Evolutionary conservation across 2,888 invertebrate genomes (phyloP).

Genomic region (Drosophila mulleri): DNA sequence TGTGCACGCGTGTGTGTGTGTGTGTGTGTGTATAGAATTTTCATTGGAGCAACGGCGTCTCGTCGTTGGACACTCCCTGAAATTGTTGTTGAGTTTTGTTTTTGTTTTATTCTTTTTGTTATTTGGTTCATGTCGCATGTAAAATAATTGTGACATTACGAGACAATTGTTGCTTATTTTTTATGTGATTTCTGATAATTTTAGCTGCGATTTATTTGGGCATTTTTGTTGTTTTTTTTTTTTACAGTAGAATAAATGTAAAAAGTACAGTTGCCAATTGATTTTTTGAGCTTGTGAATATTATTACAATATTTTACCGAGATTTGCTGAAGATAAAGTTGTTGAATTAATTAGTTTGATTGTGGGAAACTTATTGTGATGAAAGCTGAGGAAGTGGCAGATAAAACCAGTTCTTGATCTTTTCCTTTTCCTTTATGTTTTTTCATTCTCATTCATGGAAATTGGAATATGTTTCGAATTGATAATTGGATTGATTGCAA

Average conservation of each 20-base stretch:
- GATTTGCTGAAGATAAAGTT: neutral
- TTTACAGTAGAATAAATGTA: neutral
- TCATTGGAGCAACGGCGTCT: conserved; percentile 52
- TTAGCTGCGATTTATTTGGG: conserved; percentile 43
- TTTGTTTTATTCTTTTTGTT: conserved; percentile 30
- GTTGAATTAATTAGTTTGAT: conserved; percentile 17
- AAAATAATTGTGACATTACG: conserved; percentile 68
- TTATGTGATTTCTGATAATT: conserved; percentile 25
- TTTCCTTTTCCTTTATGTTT: neutral
- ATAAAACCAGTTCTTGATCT: neutral
- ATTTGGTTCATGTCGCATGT: conserved; percentile 74
- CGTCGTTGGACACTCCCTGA: conserved; percentile 60
- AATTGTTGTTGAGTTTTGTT: conserved; percentile 24
- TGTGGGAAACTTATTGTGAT: conserved; percentile 15
- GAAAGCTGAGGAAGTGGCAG: neutral
- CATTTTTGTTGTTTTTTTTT: conserved; percentile 16
- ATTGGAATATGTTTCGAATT: neutral
- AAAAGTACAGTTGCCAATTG: neutral
- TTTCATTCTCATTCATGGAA: neutral
- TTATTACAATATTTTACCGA: conserved; percentile 6
- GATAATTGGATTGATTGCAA: neutral
- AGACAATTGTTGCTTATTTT: conserved; percentile 49
- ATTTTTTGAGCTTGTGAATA: neutral
- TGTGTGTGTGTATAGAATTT: conserved; percentile 61
- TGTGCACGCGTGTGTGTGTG: too few relatives aligned